Evolutionary conservation across 1,140 invertebrate genomes (phyloP).

Genomic region (Gryon sp.): DNA sequence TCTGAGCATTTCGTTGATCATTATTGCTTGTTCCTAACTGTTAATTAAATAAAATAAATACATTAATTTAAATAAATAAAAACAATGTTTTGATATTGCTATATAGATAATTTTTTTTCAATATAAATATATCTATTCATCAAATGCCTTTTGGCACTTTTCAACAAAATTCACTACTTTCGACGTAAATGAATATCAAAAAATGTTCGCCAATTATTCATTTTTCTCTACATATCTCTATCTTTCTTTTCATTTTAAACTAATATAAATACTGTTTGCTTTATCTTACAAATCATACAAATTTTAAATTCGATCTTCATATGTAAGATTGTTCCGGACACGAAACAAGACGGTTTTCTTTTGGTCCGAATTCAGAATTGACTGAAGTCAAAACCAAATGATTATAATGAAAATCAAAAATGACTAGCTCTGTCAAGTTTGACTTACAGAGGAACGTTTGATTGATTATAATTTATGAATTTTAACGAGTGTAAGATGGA

Average conservation of each 20-base stretch:
- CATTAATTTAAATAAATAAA: background rate
- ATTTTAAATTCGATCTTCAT: slow-evolving; percentile 22
- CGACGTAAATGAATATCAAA: too few species aligned
- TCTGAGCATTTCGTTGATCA: slow-evolving; percentile 35
- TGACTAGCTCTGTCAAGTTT: slow-evolving; percentile 45
- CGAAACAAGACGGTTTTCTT: background rate
- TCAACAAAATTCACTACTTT: too few species aligned
- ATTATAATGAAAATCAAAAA: slow-evolving; percentile 10
- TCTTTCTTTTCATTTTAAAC: too few species aligned
- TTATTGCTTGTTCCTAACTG: slow-evolving; percentile 33
- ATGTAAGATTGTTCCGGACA: background rate
- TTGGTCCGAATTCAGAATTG: background rate
- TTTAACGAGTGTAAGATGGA: slow-evolving; percentile 54
- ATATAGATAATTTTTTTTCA: background rate
- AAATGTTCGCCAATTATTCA: too few species aligned
- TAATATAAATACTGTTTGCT: too few species aligned
- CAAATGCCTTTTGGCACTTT: slow-evolving; percentile 18
- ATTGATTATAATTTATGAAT: slow-evolving; percentile 4
- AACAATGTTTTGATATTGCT: background rate
- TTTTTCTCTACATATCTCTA: too few species aligned
- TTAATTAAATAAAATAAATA: too few species aligned
- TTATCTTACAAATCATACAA: slow-evolving; percentile 32
- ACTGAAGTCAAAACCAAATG: slow-evolving; percentile 8
- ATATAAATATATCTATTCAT: background rate
- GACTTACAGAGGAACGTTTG: slow-evolving; percentile 39